Conservation (phyloP, 2,888 invertebrate genomes). For the Parascotia fuliginaria region DNA sequence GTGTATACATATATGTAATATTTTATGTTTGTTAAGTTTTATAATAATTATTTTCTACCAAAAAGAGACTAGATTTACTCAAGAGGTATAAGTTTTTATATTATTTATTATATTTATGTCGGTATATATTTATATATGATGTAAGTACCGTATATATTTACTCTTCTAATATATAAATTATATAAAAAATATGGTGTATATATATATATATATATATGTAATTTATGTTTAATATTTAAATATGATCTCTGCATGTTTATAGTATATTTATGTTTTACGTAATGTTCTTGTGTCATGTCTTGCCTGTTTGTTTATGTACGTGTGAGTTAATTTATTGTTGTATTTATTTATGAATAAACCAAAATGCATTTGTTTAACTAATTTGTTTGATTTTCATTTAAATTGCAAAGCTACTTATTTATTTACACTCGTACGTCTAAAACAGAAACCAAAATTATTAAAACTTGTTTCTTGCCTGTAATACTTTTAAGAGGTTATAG, state of each 20-base stretch:
- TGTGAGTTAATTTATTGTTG: constrained; percentile 48
- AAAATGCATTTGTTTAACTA: constrained; percentile 19
- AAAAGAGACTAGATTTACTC: constrained; percentile 16
- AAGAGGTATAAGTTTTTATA: not conserved
- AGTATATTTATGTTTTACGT: constrained; percentile 57
- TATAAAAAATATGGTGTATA: not conserved
- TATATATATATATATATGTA: constrained; percentile 18
- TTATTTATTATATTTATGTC: not conserved
- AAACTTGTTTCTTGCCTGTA: too few relatives aligned
- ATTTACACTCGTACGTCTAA: too few relatives aligned
- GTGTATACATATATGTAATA: constrained; percentile 23
- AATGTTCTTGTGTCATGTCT: constrained; percentile 44
- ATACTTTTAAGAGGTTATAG: too few relatives aligned
- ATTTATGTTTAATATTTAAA: constrained; percentile 21
- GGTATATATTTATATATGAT: constrained; percentile 2
- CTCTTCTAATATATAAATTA: constrained; percentile 9
- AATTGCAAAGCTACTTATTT: too few relatives aligned
- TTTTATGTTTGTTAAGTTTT: constrained; percentile 8
- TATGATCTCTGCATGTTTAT: constrained; percentile 41
- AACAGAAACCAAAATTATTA: too few relatives aligned
- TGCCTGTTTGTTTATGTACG: constrained; percentile 44
- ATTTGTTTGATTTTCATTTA: not conserved
- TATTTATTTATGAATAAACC: constrained; percentile 43
- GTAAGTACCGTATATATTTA: constrained; percentile 4
- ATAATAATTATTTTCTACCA: constrained; percentile 7